Evolutionary conservation across 2,113 vertebrate genomes (phyloP), one percentile per base, ranked within the genome.

Genomic region (Centropus bengalensis): DNA sequence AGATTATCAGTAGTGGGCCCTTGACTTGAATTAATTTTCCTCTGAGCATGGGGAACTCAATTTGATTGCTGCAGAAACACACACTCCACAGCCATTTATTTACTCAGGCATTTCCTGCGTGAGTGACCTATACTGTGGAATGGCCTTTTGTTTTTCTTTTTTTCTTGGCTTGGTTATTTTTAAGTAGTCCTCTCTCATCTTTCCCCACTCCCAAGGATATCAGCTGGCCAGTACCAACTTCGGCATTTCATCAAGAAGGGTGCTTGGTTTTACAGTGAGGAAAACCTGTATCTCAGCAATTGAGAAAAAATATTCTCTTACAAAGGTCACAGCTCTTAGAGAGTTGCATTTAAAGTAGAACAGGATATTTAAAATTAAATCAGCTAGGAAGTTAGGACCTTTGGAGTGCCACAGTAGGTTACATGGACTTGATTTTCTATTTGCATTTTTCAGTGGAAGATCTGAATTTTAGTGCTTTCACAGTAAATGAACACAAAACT

Each of bases 91-190:
- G 14, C 69, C 76, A 20, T 91, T 81, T 96, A 88, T 97, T 96
- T 96, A 95, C 58, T 64, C 90, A 97, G 94, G 80, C 77, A 79
- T 95, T 95, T 97, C 82, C 94, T 51, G 58, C 94, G n/a, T 4
- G 24, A 84, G 68, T 38, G 30, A 75, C 71, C 73, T 81, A 36
- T 38, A 23, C 18, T 19, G 47, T 64, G 66, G 76, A 86, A 82
- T 36, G 22, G 36, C 27, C 60, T 91, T 93, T 71, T 58, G 33
- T 13, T 80, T 83, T 66, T 14, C 12, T 79, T 58, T 76, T 76
- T 64, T 45, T 42, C 67, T 67, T 44, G 38, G 30, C 45, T 77
- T 38, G 23, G 40, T 86, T 89, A 44, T 83, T 83, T 83, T 86
- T 69, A 86, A 87, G 40, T 14, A 79, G 45, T 30, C 52, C 47